Evolutionary conservation across 2,888 invertebrate genomes (phyloP), one percentile per base, ranked within the genome.

Genomic region (Dasypolia templi): DNA sequence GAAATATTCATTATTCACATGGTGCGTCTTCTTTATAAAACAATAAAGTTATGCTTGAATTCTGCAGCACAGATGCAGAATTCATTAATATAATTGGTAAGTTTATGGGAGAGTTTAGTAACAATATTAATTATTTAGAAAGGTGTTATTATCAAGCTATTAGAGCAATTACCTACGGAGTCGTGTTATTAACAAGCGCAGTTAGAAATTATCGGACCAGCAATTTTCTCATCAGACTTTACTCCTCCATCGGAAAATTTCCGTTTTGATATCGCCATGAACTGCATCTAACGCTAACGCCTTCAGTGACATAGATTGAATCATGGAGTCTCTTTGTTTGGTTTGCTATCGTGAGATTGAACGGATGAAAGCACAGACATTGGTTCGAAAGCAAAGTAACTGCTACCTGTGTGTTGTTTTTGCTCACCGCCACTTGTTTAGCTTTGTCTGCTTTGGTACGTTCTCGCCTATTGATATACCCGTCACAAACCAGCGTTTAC

Each of bases 351-450:
- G 87, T 89, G 86, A 88, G 86, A 89, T 86, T 81, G 79, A 81
- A 81, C 84, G 72, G 81, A 89, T 85, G 89, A 90, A 91, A 91
- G 89, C 84, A 86, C 79, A 81, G 82, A 81, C 81, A 88, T 86
- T 86, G 85, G 84, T 88, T 90, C 84, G 91, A 92, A 93, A 93
- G 92, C 87, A 88, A 93, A 90, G 89, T 92, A 91, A 92, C 92
- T 91, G 87, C 87, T 87, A 86, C 87, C 87, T 89, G 79, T 77
- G 85, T 82, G 88, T 86, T 81, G 89, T 90, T 87, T 82, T 87
- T 86, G 80, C 86, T 84, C 63, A 78, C 75, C 59, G 66, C 80
- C 88, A 87, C 87, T 85, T 74, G 84, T 80, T 83, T 72, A 78
- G 66, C 76, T 79, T 63, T 86, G 69, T 78, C 80, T 78, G 62